Conservation (phyloP, 2,888 invertebrate genomes). For the Brenthis hecate region DNA sequence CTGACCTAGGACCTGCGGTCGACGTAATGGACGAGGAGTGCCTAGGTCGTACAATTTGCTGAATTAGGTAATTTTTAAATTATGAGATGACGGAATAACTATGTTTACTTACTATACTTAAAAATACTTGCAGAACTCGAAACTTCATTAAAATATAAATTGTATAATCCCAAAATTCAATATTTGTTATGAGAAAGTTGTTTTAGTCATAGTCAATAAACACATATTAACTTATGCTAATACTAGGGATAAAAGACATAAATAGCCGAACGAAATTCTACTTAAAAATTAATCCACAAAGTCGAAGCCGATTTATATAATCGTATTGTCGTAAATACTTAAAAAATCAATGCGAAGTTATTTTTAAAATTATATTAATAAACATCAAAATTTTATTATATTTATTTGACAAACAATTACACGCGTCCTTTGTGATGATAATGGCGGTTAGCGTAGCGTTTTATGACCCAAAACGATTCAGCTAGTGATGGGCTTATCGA, state of each 20-base stretch:
- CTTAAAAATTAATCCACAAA: conserved; percentile 17
- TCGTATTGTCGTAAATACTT: conserved; percentile 12
- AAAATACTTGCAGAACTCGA: background rate
- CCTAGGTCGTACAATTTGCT: conserved; percentile 29
- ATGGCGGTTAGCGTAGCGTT: conserved; percentile 77
- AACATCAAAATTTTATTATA: conserved; percentile 78
- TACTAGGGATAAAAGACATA: background rate
- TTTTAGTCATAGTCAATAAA: conserved; percentile 8
- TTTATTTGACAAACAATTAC: conserved; percentile 83
- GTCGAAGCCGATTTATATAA: conserved; percentile 8
- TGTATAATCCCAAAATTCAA: conserved; percentile 15
- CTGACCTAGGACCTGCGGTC: conserved; percentile 41
- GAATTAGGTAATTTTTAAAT: conserved; percentile 32
- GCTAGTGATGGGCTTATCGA: conserved; percentile 52
- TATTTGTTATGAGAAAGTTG: conserved; percentile 13
- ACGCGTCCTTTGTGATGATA: conserved; percentile 80
- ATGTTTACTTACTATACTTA: conserved; percentile 2
- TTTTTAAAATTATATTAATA: conserved; percentile 77
- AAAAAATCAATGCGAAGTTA: conserved; percentile 57
- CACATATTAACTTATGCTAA: conserved; percentile 9
- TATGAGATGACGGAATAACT: conserved; percentile 16
- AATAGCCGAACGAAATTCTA: conserved; percentile 5
- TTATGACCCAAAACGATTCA: conserved; percentile 61
- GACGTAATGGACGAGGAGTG: conserved; percentile 26
- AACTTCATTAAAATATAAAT: background rate